Evolutionary conservation across 2,113 vertebrate genomes (phyloP).

Genomic region (Oplegnathus fasciatus): DNA sequence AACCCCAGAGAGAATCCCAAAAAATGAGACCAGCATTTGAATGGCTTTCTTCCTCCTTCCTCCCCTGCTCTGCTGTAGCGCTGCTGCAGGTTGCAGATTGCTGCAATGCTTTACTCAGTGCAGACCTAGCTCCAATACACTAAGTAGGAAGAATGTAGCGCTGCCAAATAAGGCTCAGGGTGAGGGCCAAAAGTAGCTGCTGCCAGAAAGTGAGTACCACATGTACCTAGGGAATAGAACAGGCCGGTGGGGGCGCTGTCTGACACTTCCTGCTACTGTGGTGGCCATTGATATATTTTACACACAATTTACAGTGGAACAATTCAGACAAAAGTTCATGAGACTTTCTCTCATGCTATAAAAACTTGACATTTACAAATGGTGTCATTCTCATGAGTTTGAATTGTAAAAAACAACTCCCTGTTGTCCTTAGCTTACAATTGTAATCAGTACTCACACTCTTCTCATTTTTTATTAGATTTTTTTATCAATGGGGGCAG

Average conservation of each 20-base stretch:
- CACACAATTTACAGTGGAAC: not conserved
- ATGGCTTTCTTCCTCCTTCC: not conserved
- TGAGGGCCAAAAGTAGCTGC: conserved; percentile 16
- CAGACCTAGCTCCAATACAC: conserved; percentile 56
- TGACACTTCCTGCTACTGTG: not conserved
- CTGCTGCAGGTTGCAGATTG: conserved; percentile 51
- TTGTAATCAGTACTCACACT: too few relatives aligned
- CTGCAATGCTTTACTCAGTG: conserved; percentile 60
- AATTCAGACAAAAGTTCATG: not conserved
- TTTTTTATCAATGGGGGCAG: too few relatives aligned
- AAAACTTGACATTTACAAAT: too few relatives aligned
- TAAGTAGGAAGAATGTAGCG: conserved; percentile 36
- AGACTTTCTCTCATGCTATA: not conserved
- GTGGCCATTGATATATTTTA: not conserved
- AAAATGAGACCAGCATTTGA: not conserved
- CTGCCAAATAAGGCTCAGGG: conserved; percentile 60
- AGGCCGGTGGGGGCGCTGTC: conserved; percentile 18
- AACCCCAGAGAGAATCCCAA: not conserved
- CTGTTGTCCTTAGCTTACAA: too few relatives aligned
- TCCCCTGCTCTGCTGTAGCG: conserved; percentile 13
- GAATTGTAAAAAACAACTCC: too few relatives aligned
- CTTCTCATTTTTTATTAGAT: too few relatives aligned
- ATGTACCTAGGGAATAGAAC: not conserved
- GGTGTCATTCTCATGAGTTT: too few relatives aligned
- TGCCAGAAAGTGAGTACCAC: conserved; percentile 33